Evolutionary conservation across 2,888 invertebrate genomes (phyloP).

Genomic region (Agriopis leucophaearia): DNA sequence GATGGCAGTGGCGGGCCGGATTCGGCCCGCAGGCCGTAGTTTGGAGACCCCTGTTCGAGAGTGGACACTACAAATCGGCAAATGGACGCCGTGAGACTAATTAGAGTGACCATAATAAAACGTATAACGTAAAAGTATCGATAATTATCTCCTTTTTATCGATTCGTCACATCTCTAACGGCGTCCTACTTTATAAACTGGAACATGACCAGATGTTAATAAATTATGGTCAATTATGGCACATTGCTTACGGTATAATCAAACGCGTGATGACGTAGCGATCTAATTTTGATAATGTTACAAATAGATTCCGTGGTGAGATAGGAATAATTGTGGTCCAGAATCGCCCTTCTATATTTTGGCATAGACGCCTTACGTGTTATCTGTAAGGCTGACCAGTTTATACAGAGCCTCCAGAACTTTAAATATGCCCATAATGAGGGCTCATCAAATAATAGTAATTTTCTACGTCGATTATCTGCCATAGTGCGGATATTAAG

Average conservation of each 20-base stretch:
- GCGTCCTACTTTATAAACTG: slow-evolving; percentile 25
- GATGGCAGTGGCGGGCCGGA: too few species aligned
- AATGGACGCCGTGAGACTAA: too few species aligned
- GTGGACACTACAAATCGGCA: too few species aligned
- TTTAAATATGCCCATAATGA: neutral
- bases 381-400: neutral
- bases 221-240: slow-evolving; percentile 28
- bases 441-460: neutral
- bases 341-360: slow-evolving; percentile 5
- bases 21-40: too few species aligned
- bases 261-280: slow-evolving; percentile 18
- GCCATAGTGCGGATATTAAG: neutral
- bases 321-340: slow-evolving; percentile 6
- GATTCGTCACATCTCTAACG: slow-evolving; percentile 12
- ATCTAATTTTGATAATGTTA: slow-evolving; percentile 17
- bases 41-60: too few species aligned
- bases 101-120: too few species aligned
- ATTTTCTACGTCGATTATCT: neutral
- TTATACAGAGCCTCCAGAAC: neutral
- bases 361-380: neutral
- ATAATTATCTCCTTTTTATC: neutral
- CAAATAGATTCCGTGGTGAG: slow-evolving; percentile 1
- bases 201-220: slow-evolving; percentile 25
- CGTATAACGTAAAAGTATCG: neutral
- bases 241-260: slow-evolving; percentile 21